Conservation (phyloP, 37 sponge, comb jelly and placozoan species). For the Corticium candelabrum region DNA sequence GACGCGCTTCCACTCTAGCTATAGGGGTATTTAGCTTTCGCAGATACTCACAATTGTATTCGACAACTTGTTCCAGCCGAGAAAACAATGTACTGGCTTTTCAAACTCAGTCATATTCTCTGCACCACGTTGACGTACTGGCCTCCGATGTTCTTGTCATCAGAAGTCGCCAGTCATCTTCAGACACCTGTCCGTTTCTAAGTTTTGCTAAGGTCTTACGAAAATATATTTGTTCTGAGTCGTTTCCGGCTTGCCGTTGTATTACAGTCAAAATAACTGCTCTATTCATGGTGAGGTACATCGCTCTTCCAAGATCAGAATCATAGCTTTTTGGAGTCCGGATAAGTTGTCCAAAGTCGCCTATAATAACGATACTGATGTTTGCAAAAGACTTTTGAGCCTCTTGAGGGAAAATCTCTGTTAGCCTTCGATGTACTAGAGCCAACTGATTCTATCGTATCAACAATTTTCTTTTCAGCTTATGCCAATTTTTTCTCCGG, state of each 20-base stretch:
- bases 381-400: conserved; percentile 22
- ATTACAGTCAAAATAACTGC: conserved; percentile 8
- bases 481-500: conserved; percentile 7
- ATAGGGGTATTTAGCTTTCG: conserved; percentile 13
- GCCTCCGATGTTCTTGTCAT: conserved; percentile 5
- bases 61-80: neutral
- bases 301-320: conserved; percentile 12
- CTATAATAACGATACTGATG: conserved; percentile 14
- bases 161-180: conserved; percentile 24
- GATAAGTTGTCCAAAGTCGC: conserved; percentile 30
- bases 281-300: neutral
- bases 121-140: neutral
- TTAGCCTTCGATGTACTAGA: conserved; percentile 17
- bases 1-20: conserved; percentile 40
- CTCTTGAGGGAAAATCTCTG: conserved; percentile 5
- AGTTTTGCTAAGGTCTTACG: conserved; percentile 12
- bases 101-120: neutral
- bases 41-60: neutral
- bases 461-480: conserved; percentile 35
- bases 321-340: neutral
- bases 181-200: conserved; percentile 8
- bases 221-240: neutral
- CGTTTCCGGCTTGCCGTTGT: neutral
- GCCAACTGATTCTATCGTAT: conserved; percentile 16
- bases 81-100: neutral